Evolutionary conservation across 2,113 vertebrate genomes (phyloP), one percentile per base, ranked within the genome.

Genomic region (Rhineura floridana): DNA sequence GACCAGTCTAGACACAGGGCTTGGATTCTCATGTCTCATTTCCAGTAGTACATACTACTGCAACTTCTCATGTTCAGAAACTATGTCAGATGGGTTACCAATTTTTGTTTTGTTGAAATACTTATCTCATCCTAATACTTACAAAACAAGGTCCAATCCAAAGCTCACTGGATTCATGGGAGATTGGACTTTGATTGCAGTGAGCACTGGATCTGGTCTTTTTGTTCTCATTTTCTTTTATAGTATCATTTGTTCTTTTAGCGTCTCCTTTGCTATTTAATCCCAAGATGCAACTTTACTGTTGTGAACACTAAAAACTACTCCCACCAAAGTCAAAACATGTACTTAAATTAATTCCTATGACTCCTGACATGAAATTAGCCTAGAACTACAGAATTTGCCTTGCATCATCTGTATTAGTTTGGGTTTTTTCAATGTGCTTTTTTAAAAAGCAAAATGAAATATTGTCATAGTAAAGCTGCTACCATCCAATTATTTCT

Each of bases 1-100:
- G 95, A 96, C 95, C 95, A 95, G 96, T 96, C 95, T 93, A 96
- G 93, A 95, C 95, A 94, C 95, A 95, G 92, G 93, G 69, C 93
- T 96, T 93, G 95, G 91, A 95, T 76, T 96, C 91, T 95, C 93
- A 95, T 87, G 33, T 91, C 91, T 90, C 70, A 91, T 94, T 97
- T 94, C 95, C 95, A 96, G 92, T 95, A 95, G 94, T 93, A 93
- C 91, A 93, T 94, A 94, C 93, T 94, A 12, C 93, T 95, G 93
- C 91, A 96, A 87, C 91, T 93, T 95, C 88, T 88, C 88, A 87
- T 92, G 91, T 91, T 95, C 93, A 90, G 93, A 95, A 94, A 95
- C 95, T 93, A 94, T 90, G 94, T 89, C 91, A 91, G 91, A 92
- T 94, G 93, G 90, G 62, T 93, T 65, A 50, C 62, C 79, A 69